Evolutionary conservation across 2,113 vertebrate species (phyloP), one percentile per base, ranked within the genome.

Genomic region (Psammodynastes pulverulentus): DNA sequence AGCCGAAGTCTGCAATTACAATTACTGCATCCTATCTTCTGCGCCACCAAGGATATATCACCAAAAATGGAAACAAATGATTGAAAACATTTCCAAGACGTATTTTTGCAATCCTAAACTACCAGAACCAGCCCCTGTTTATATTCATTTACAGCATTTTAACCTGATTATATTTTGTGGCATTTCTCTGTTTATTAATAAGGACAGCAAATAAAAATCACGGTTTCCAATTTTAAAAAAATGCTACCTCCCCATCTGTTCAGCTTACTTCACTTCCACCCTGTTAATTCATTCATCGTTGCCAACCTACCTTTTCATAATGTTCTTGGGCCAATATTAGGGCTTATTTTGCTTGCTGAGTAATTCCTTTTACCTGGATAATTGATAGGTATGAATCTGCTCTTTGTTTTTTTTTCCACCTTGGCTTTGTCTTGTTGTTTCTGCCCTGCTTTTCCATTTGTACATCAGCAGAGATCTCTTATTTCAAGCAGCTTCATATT

Each of bases 401-500:
- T 93, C n/a, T 89, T 96, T 94, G 92, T 91, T 26, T 12, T 85
- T 88, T 46, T 79, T 72, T 85, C 53, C 88, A 58, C 21, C 5
- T 84, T 96, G 94, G 88, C 93, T 96, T 95, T 94, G 34, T 91
- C 56, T 95, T 87, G 90, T 93, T 89, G 93, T 94, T 96, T 93
- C 92, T 96, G 13, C 92, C 94, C 95, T 94, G 88, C 89, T 96
- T 94, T 95, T 95, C 93, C 93, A 88, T 95, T 95, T 58, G 92
- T 94, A 96, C 93, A 43, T 97, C 94, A 97, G 93, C 89, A 17
- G 48, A 95, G 93, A 91, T 94, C 95, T 97, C 94, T 90, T 52
- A 93, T 97, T 96, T 95, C 95, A 96, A 89, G 94, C 67, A 93
- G 53, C 91, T 94, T 94, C 86, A 93, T 91, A 84, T 96, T 96